Conservation (phyloP, 2,888 invertebrate genomes). For the Metacarcinus magister region DNA sequence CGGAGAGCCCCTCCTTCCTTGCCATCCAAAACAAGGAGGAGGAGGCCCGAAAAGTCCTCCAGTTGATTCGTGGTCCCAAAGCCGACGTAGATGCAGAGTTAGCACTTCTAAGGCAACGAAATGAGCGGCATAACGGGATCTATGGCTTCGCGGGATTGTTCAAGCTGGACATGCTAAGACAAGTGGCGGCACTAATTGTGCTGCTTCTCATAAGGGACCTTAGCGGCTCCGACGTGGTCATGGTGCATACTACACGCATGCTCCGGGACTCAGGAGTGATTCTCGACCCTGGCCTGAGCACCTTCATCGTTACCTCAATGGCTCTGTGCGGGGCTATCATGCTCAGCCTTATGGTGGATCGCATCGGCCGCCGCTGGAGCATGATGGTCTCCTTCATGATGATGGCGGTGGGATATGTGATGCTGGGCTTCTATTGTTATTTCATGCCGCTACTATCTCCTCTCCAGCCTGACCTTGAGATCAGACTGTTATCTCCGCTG, state of each 20-base stretch:
- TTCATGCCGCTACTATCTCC: background rate
- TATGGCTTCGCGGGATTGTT: background rate
- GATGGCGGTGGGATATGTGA: background rate
- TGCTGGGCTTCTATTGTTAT: slow-evolving; percentile 44
- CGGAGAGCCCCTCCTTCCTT: slow-evolving; percentile 66
- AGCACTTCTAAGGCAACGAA: slow-evolving; percentile 8
- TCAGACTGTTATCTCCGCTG: background rate
- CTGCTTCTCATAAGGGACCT: slow-evolving; percentile 22
- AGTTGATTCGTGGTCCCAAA: slow-evolving; percentile 5
- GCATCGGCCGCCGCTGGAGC: slow-evolving; percentile 64
- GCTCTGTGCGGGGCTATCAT: slow-evolving; percentile 44
- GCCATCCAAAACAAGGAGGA: slow-evolving; percentile 51
- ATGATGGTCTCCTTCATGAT: slow-evolving; percentile 53
- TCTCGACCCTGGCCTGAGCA: slow-evolving; percentile 40
- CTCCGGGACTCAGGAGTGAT: slow-evolving; percentile 54
- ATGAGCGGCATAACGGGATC: background rate
- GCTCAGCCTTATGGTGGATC: slow-evolving; percentile 46
- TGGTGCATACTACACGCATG: slow-evolving; percentile 53
- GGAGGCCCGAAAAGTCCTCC: slow-evolving; percentile 55
- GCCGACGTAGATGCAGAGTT: slow-evolving; percentile 60
- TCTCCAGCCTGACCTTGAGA: background rate
- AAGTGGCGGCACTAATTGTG: background rate
- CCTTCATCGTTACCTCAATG: slow-evolving; percentile 32
- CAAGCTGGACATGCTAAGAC: background rate
- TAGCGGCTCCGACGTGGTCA: slow-evolving; percentile 64